Percentiles rank a stretch among this genome's conserved stretches.
These are phyloP conservation scores for Scelioninae gen. 2 DNA, from an alignment of 2,888 invertebrate species.

Conservation along the genomic window DNA sequence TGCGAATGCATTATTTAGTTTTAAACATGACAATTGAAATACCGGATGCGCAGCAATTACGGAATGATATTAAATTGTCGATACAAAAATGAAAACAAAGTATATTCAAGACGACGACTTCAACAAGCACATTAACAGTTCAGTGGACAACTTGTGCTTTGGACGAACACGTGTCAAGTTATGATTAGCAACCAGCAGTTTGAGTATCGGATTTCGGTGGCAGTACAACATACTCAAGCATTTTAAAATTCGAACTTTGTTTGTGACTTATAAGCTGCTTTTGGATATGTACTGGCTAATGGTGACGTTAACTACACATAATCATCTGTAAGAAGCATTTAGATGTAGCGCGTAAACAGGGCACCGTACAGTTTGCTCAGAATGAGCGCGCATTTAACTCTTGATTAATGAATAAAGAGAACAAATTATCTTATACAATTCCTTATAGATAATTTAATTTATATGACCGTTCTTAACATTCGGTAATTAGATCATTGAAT, in stretches of 20 bases:
- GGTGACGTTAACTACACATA: conserved; percentile 1
- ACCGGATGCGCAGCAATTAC: conserved; percentile 1
- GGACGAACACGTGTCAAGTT: background rate
- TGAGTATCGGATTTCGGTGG: background rate
- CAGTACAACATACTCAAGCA: background rate
- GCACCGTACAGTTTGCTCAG: too few relatives aligned
- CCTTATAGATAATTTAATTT: too few relatives aligned
- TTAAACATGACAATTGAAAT: background rate
- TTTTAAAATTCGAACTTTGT: background rate
- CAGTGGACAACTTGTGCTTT: background rate
- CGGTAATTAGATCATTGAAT: too few relatives aligned
- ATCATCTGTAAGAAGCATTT: too few relatives aligned
- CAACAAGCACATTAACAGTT: background rate
- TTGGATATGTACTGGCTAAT: background rate
- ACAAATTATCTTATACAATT: too few relatives aligned
- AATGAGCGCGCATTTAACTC: too few relatives aligned
- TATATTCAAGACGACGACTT: conserved; percentile 1
- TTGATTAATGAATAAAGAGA: too few relatives aligned
- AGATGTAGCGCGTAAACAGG: too few relatives aligned
- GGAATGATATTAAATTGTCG: conserved; percentile 18
- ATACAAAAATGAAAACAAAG: conserved; percentile 6
- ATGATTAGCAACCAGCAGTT: conserved; percentile 1
- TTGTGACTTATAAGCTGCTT: background rate
- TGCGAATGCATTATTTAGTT: conserved; percentile 31
- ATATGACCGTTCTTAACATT: too few relatives aligned